Evolutionary conservation across 2,888 invertebrate species (phyloP).

Genomic region (Belgica antarctica): DNA sequence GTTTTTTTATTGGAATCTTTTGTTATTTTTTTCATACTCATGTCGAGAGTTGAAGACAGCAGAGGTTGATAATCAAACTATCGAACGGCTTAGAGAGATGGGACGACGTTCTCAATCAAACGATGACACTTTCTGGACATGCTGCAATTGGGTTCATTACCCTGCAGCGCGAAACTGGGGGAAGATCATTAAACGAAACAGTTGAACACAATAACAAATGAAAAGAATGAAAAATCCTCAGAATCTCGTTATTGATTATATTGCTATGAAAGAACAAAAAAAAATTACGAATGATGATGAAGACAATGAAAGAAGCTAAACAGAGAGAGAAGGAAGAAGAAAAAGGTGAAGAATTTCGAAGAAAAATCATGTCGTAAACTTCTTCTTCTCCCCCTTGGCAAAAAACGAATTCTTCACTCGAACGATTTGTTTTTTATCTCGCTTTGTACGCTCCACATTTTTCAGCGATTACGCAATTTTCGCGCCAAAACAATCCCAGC

Average conservation of each 20-base stretch:
- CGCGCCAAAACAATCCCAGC: constrained; percentile 27
- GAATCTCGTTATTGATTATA: constrained; percentile 23
- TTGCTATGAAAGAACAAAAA: constrained; percentile 29
- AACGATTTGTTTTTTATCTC: not conserved
- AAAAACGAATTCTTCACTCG: not conserved
- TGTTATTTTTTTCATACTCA: constrained; percentile 30
- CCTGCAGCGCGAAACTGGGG: not conserved
- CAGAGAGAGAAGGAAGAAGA: not conserved
- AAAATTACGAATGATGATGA: constrained; percentile 18
- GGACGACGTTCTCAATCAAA: not conserved
- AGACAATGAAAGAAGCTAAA: constrained; percentile 2
- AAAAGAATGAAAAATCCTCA: constrained; percentile 30
- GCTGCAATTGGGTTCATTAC: constrained; percentile 13
- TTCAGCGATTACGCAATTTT: constrained; percentile 31
- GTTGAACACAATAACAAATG: constrained; percentile 17
- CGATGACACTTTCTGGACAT: not conserved
- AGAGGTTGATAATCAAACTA: not conserved
- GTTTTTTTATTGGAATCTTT: constrained; percentile 40
- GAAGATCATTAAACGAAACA: constrained; percentile 24
- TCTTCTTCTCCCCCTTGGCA: constrained; percentile 18
- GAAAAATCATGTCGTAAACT: constrained; percentile 33
- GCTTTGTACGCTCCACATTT: constrained; percentile 7
- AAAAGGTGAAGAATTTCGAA: constrained; percentile 31
- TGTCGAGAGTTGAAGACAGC: not conserved
- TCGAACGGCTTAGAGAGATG: not conserved